These are phyloP conservation scores for Acromyrmex charruanus DNA, from an alignment of 1,140 invertebrate species.

Conservation along the genomic window DNA sequence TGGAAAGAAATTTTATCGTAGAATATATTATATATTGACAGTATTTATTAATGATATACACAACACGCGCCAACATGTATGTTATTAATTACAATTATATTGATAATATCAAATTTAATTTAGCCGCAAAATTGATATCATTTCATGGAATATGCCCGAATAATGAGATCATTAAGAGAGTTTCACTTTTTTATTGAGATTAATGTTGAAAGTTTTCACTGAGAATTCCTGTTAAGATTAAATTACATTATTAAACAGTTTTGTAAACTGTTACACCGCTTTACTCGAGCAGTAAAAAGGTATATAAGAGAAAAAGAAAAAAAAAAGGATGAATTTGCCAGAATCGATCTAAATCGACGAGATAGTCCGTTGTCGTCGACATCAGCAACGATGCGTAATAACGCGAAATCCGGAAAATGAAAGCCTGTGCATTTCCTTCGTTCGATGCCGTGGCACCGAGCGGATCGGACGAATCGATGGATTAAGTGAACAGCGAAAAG, in stretches of 20 bases:
- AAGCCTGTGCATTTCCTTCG: constrained; percentile 53
- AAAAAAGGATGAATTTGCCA: constrained; percentile 22
- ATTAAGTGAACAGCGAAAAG: constrained; percentile 58
- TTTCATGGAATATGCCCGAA: constrained; percentile 2
- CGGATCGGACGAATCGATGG: constrained; percentile 62
- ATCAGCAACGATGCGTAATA: constrained; percentile 42
- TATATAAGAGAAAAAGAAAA: neutral
- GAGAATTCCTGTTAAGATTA: constrained; percentile 3
- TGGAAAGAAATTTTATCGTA: constrained; percentile 14
- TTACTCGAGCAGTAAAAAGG: neutral
- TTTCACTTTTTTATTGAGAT: constrained; percentile 6
- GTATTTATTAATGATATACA: constrained; percentile 27
- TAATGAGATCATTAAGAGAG: constrained; percentile 38
- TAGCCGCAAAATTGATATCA: constrained; percentile 27
- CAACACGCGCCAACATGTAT: neutral
- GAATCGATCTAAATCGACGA: constrained; percentile 30
- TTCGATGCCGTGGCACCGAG: constrained; percentile 16
- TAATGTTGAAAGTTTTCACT: constrained; percentile 20
- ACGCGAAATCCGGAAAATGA: constrained; percentile 56
- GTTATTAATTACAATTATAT: constrained; percentile 41
- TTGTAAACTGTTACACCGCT: neutral
- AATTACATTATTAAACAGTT: constrained; percentile 5
- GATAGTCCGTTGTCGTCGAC: neutral
- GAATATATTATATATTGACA: neutral
- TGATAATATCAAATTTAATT: constrained; percentile 26